Evolutionary conservation across 2,113 vertebrate genomes (phyloP).

Genomic region (Mungos mungo): DNA sequence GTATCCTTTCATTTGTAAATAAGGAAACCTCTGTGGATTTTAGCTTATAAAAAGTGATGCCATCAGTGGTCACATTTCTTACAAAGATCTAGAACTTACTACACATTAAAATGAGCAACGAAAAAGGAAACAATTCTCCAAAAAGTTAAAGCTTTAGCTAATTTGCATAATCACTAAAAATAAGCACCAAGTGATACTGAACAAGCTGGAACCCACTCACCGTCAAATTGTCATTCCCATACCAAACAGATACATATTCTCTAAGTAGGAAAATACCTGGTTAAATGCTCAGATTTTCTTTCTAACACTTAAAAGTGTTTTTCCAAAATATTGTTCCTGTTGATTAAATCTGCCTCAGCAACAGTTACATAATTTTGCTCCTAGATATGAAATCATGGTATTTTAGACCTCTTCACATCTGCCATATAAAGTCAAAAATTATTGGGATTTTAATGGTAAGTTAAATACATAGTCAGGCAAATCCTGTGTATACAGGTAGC

Average conservation of each 20-base stretch:
- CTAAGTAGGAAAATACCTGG: neutral
- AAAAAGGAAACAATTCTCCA: neutral
- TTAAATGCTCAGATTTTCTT: neutral
- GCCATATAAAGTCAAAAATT: neutral
- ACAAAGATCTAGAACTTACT: neutral
- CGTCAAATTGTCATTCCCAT: neutral
- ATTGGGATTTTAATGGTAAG: neutral
- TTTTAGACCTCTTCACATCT: neutral
- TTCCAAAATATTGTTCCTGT: neutral
- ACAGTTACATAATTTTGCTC: too few species aligned
- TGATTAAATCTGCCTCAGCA: too few species aligned
- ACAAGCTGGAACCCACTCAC: neutral
- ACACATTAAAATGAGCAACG: neutral
- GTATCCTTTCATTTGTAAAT: neutral
- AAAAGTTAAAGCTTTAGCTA: neutral
- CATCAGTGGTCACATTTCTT: neutral
- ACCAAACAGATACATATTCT: neutral
- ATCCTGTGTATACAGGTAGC: neutral
- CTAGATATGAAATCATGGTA: neutral
- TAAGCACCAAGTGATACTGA: neutral
- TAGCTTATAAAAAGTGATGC: neutral
- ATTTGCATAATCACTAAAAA: slow-evolving; percentile 25
- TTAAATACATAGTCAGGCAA: neutral
- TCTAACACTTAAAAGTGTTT: neutral
- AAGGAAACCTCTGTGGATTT: neutral